Evolutionary conservation across 2,888 invertebrate species (phyloP).

Genomic region (Andrena trimmerana): DNA sequence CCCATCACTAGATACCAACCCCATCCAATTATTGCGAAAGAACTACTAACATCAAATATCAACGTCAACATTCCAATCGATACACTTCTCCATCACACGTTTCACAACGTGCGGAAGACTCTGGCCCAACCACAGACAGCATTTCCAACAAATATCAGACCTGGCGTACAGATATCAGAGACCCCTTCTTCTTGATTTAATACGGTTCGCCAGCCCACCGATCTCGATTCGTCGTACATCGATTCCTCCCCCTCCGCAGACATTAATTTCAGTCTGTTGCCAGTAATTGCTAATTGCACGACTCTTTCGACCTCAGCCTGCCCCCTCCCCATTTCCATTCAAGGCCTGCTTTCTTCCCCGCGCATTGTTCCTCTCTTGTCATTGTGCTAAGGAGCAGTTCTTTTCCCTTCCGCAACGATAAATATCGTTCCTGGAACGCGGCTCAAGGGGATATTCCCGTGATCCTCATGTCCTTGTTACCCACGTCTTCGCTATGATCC

Average conservation of each 20-base stretch:
- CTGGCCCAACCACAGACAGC: too few relatives aligned
- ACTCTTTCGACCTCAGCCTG: slow-evolving; percentile 44
- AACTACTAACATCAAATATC: too few relatives aligned
- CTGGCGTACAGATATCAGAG: slow-evolving; percentile 17
- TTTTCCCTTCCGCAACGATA: slow-evolving; percentile 40
- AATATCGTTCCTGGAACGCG: slow-evolving; percentile 10
- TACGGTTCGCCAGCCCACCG: background rate
- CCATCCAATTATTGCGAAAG: too few relatives aligned
- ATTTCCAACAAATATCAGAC: too few relatives aligned
- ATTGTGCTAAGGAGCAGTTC: slow-evolving; percentile 4
- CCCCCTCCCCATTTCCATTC: slow-evolving; percentile 9
- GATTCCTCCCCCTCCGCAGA: slow-evolving; percentile 45
- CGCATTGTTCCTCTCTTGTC: slow-evolving; percentile 35
- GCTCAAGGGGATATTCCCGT: slow-evolving; percentile 16
- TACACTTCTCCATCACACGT: too few relatives aligned
- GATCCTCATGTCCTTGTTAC: slow-evolving; percentile 13
- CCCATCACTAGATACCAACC: too few relatives aligned
- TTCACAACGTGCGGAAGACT: too few relatives aligned
- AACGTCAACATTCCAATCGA: too few relatives aligned
- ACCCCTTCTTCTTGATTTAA: slow-evolving; percentile 35
- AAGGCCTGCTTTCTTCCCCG: slow-evolving; percentile 34
- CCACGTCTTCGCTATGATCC: background rate
- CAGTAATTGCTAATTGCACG: slow-evolving; percentile 66
- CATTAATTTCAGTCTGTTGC: slow-evolving; percentile 50
- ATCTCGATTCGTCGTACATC: slow-evolving; percentile 28